Evolutionary conservation across 2,797 vertebrate species (phyloP), one percentile per base, ranked within the genome.

Genomic region (Erpetoichthys calabaricus): DNA sequence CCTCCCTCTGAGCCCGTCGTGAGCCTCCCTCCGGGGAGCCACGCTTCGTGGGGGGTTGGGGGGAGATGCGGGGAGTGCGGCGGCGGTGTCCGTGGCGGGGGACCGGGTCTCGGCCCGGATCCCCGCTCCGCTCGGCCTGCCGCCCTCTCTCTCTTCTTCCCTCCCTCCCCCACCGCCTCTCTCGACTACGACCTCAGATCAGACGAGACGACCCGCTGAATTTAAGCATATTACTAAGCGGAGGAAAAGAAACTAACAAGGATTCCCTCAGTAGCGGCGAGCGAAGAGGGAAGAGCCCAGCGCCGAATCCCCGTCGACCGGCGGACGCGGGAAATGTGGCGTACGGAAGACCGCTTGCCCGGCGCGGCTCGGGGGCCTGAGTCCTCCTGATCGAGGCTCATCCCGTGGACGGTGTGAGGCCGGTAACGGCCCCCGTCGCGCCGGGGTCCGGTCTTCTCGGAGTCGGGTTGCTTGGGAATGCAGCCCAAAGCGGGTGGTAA

Each of bases 261-360:
- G n/a, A n/a, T n/a, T n/a, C n/a, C n/a, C 63, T 6, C 51, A 64
- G 65, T 55, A 63, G 59, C 62, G 54, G 49, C 53, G 53, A 63
- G 58, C 53, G 66, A 75, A 75, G 63, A 69, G 69, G 66, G 65
- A 71, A 64, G 60, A 69, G 64, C 68, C 68, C 65, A 74, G 60
- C 25, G 43, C 62, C 55, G 60, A 67, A 62, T 65, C 71, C 64
- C 64, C 61, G 43, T 65, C 78, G 44, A 6, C 7, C 59, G 60
- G 57, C 60, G 65, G 59, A 56, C 46, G 47, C 8, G 63, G 68
- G 68, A 63, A 42, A 45, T 67, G 69, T 68, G 63, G 67, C 56
- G 56, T 71, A 68, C 6, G 44, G 70, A 67, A 73, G 74, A 65
- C 59, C 62, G 62, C 57, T 60, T 62, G 61, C 65, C 70, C 56